A percentile compares a stretch with the other conserved stretches of the same genome.
Evolutionary conservation across 2,797 vertebrate genomes (phyloP).

Genomic region (Cetoscarus ocellatus): DNA sequence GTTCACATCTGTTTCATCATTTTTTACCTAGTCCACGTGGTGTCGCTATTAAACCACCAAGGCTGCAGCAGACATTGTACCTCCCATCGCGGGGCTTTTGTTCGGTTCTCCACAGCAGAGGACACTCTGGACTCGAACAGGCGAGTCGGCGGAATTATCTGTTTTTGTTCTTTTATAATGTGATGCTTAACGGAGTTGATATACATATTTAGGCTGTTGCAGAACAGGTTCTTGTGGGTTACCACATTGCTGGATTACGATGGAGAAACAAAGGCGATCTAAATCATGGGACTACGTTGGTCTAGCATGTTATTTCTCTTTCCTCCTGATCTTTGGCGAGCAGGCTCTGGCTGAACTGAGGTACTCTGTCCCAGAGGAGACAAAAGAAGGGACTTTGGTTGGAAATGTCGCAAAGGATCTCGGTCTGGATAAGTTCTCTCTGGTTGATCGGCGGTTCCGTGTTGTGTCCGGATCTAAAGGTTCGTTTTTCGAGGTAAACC

Average conservation of each 20-base stretch:
- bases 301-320: conserved; percentile 42
- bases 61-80: background rate
- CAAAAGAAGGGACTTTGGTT: conserved; percentile 75
- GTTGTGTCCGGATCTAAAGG: conserved; percentile 70
- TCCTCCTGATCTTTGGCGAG: conserved; percentile 45
- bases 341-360: conserved; percentile 70
- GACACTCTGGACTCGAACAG: background rate
- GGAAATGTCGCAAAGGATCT: conserved; percentile 85
- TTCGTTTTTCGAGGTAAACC: conserved; percentile 59
- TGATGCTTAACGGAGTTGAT: too few relatives aligned
- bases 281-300: conserved; percentile 7
- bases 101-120: conserved; percentile 4
- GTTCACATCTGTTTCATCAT: too few relatives aligned
- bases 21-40: background rate
- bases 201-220: too few relatives aligned
- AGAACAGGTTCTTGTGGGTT: too few relatives aligned
- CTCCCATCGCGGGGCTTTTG: conserved; percentile 27
- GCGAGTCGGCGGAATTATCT: too few relatives aligned
- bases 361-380: conserved; percentile 85
- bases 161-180: too few relatives aligned
- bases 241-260: conserved; percentile 21
- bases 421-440: conserved; percentile 76
- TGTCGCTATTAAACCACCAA: too few relatives aligned
- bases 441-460: conserved; percentile 80
- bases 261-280: conserved; percentile 39